These are phyloP conservation scores for Ceratosolen solmsi DNA, from an alignment of 1,140 invertebrate species.

Conservation along the genomic window DNA sequence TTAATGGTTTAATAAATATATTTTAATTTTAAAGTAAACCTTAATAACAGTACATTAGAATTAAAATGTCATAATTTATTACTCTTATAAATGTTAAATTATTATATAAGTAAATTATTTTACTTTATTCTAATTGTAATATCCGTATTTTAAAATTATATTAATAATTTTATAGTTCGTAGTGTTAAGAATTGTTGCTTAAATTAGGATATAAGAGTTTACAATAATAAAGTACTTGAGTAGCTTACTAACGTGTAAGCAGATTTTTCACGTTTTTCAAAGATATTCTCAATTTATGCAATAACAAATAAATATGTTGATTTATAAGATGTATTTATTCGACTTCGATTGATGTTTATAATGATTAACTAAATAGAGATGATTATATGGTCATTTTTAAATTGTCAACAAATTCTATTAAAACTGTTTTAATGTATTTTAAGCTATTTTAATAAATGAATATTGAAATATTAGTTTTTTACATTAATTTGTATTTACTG, in stretches of 20 bases:
- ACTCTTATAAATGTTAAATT: neutral
- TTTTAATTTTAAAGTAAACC: slow-evolving; percentile 7
- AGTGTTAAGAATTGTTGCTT: neutral
- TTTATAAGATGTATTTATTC: neutral
- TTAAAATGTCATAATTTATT: slow-evolving; percentile 34
- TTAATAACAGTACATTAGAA: neutral
- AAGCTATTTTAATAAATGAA: slow-evolving; percentile 1
- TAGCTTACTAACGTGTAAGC: neutral
- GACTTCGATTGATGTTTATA: slow-evolving; percentile 20
- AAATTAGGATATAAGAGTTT: neutral
- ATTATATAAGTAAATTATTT: slow-evolving; percentile 1
- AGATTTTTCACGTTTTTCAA: neutral
- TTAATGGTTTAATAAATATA: neutral
- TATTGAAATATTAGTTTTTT: neutral
- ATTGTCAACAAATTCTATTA: neutral
- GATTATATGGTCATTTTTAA: slow-evolving; percentile 1
- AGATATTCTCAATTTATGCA: neutral
- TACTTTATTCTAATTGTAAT: slow-evolving; percentile 11
- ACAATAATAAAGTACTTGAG: neutral
- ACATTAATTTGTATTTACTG: neutral
- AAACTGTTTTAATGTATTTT: slow-evolving; percentile 7
- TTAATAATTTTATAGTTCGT: neutral
- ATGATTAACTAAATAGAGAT: slow-evolving; percentile 26
- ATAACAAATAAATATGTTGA: neutral
- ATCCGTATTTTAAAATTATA: neutral